These are phyloP conservation scores for Drosophila barbarae DNA, from an alignment of 2,888 invertebrate genomes.

Conservation along the genomic window DNA sequence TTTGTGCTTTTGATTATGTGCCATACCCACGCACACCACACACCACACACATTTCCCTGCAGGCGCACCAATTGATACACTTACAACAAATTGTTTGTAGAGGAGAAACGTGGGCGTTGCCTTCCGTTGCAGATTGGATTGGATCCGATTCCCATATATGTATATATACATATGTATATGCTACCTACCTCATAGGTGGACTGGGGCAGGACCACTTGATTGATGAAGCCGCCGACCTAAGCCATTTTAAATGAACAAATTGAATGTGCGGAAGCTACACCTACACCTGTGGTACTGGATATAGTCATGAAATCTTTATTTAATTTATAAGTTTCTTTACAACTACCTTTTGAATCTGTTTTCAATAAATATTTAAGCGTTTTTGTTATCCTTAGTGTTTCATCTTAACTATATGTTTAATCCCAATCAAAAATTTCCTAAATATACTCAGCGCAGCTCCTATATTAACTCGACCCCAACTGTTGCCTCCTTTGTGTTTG, in stretches of 20 bases:
- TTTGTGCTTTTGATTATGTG: constrained; percentile 76
- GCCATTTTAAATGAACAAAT: constrained; percentile 74
- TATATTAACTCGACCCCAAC: background rate
- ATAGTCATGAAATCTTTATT: background rate
- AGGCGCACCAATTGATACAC: constrained; percentile 72
- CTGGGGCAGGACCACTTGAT: constrained; percentile 50
- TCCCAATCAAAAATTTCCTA: too few relatives aligned
- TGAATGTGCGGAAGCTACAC: constrained; percentile 51
- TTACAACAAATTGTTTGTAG: constrained; percentile 75
- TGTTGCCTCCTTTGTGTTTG: constrained; percentile 9
- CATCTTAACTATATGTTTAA: background rate
- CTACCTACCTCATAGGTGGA: background rate
- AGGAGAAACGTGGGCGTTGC: constrained; percentile 54
- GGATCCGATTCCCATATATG: constrained; percentile 8
- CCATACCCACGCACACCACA: constrained; percentile 36
- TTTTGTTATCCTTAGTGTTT: background rate
- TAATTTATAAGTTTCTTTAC: background rate
- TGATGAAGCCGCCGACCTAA: constrained; percentile 66
- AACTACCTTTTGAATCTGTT: too few relatives aligned
- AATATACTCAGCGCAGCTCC: background rate
- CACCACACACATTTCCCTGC: constrained; percentile 13
- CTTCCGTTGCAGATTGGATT: constrained; percentile 14
- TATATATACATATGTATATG: background rate
- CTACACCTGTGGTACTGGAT: background rate
- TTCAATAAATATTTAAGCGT: background rate